These are phyloP conservation scores for Nannoperca obscura DNA, from an alignment of 2,797 vertebrate species.

Conservation along the genomic window DNA sequence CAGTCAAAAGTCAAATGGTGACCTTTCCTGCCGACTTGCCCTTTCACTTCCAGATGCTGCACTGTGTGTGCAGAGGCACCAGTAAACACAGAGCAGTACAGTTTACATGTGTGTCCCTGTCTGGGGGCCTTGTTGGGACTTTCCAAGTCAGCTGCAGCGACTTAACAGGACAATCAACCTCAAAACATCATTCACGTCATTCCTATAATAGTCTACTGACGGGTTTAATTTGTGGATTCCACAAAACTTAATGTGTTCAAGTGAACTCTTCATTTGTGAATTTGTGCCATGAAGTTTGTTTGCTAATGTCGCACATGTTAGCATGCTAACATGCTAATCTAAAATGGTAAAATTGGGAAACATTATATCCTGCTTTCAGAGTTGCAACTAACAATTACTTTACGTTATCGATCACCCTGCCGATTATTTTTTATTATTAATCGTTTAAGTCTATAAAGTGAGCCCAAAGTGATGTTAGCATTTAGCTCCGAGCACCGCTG, in stretches of 20 bases:
- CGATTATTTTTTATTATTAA: too few relatives aligned
- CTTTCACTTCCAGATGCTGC: background rate
- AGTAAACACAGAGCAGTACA: too few relatives aligned
- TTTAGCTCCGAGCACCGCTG: background rate
- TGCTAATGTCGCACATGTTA: background rate
- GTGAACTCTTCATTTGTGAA: background rate
- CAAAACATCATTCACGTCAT: constrained; percentile 5
- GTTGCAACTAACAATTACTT: too few relatives aligned
- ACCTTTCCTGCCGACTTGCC: background rate
- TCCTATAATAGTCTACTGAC: background rate
- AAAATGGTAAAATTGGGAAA: background rate
- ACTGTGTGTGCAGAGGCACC: background rate
- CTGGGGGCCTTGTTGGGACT: background rate
- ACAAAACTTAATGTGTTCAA: background rate
- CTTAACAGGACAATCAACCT: background rate
- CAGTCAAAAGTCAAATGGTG: background rate
- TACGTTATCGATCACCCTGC: too few relatives aligned
- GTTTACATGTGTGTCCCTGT: too few relatives aligned
- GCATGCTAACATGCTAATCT: background rate
- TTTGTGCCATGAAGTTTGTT: background rate
- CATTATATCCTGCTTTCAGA: too few relatives aligned
- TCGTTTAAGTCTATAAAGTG: too few relatives aligned
- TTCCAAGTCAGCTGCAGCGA: constrained; percentile 26
- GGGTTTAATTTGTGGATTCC: background rate
- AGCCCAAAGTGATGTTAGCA: background rate